Base-by-base conservation (phyloP, 92 coral and sea anemone species). In the Phenganax stokvisi region DNA sequence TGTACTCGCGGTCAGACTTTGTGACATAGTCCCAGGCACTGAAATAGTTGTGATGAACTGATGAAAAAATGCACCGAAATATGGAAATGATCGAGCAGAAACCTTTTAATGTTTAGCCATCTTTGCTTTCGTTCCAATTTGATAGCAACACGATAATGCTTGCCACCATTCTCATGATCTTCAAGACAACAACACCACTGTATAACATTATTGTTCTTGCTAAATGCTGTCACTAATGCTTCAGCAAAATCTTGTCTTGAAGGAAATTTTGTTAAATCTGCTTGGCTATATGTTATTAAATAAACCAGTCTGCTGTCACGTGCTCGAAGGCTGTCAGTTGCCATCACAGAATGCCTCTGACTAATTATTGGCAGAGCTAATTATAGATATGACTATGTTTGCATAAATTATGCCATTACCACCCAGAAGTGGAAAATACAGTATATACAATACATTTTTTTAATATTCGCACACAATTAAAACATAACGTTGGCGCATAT, bases 131-230 rank as follows among this genome's bases (percentile, higher is more conserved):
- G 54, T 25, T 59, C 69, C 17, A 74, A 31, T 59, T 83, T 83
- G 51, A 83, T 47, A 28, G 86, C 80, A 60, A 83, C 58, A 28
- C 73, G 86, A 61, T 83, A 83, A 20, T 83, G 86, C 54, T 70
- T 57, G 56, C 85, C 81, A 15, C 77, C 66, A 72, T 58, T 57
- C 65, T 57, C 70, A 54, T 82, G 85, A 52, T 72, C 75, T 72
- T 82, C 85, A 12, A 82, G 68, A 63, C 85, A 82, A 28, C 81
- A 82, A 16, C 64, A 67, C 85, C 85, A 81, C 65, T 82, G 85
- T 15, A 70, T 60, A 69, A 70, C 70, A n/a, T 27, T 82, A 72
- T 72, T 72, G 15, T 54, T 25, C 47, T 20, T 73, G 77, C 77
- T 73, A 73, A 73, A 73, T 29, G 77, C 77, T 51, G 51, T 57